Evolutionary conservation across 2,113 vertebrate genomes (phyloP), one percentile per base, ranked within the genome.

Genomic region (Camelus dromedarius): DNA sequence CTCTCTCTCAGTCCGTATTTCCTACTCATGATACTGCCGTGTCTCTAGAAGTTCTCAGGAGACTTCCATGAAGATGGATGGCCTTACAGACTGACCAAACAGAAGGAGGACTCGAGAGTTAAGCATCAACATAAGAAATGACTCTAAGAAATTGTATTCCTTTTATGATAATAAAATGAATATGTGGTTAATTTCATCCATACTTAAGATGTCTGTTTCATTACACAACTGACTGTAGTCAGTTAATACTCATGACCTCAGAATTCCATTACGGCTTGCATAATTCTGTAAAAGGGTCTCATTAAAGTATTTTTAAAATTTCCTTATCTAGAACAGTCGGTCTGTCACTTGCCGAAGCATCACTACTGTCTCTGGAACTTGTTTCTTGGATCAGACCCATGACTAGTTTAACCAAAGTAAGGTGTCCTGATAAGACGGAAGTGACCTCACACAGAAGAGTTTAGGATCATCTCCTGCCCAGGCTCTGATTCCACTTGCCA

Each of bases 1-100:
- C 1, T 72, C 6, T 8, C 5, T 48, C 24, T 60, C 0, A 26
- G 48, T 26, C 50, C 16, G 2, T 7, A 46, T 28, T 35, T 30
- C 11, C 18, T 88, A 64, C 6, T 35, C 26, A 42, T 9, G 32
- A 11, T 13, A 50, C 8, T 3, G 4, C 9, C 18, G 4, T 56
- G 6, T 32, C 35, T 58, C 13, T 24, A 4, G 16, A 10, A 46
- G 58, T 50, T 70, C 66, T 56, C 32, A 35, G 16, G 54, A 77
- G 35, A 38, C 18, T 32, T 87, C 54, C n/a, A 5, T 50, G 19
- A 76, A 73, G 66, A 38, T 24, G 82, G 30, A 66, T n/a, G 32
- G 28, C 15, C 14, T 67, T 54, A 32, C 0, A 42, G 38, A 58
- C 15, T 32, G 56, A 38, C 16, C 1, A 52, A 35, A 48, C 0